Conservation (phyloP, 2,797 vertebrate genomes). For the Remorina albescens region DNA sequence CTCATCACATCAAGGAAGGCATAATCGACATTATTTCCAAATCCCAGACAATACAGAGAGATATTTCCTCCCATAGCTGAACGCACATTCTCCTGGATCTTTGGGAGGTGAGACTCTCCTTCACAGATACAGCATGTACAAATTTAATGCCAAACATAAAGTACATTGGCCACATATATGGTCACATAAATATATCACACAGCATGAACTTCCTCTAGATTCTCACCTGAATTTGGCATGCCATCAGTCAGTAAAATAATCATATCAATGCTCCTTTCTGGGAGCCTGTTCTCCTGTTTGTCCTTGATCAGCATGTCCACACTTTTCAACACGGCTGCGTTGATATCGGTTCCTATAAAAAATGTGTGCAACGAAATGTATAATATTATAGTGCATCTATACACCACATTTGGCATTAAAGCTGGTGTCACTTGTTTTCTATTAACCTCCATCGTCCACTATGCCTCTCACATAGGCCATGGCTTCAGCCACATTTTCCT, state of each 20-base stretch:
- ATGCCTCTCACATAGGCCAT: slow-evolving; percentile 70
- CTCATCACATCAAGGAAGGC: slow-evolving; percentile 91
- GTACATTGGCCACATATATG: neutral
- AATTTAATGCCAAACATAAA: neutral
- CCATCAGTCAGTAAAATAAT: slow-evolving; percentile 94
- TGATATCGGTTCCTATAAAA: slow-evolving; percentile 88
- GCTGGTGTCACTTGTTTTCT: slow-evolving; percentile 75
- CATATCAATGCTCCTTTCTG: slow-evolving; percentile 85
- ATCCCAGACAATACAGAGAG: slow-evolving; percentile 91
- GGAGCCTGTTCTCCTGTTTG: slow-evolving; percentile 69
- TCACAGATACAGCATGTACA: slow-evolving; percentile 32
- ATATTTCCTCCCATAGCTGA: slow-evolving; percentile 79
- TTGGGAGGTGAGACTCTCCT: neutral
- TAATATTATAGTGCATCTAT: neutral
- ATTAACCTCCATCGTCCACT: slow-evolving; percentile 56
- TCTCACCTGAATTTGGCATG: slow-evolving; percentile 85
- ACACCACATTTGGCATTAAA: slow-evolving; percentile 34
- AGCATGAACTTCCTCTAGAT: neutral
- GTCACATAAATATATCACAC: neutral
- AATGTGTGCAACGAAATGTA: neutral
- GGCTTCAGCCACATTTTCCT: slow-evolving; percentile 80
- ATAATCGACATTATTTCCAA: slow-evolving; percentile 90
- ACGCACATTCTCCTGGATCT: slow-evolving; percentile 86
- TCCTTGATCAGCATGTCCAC: slow-evolving; percentile 76
- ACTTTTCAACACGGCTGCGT: slow-evolving; percentile 79